Conservation (phyloP, 2,888 invertebrate genomes). For the Cerastoderma edule region DNA sequence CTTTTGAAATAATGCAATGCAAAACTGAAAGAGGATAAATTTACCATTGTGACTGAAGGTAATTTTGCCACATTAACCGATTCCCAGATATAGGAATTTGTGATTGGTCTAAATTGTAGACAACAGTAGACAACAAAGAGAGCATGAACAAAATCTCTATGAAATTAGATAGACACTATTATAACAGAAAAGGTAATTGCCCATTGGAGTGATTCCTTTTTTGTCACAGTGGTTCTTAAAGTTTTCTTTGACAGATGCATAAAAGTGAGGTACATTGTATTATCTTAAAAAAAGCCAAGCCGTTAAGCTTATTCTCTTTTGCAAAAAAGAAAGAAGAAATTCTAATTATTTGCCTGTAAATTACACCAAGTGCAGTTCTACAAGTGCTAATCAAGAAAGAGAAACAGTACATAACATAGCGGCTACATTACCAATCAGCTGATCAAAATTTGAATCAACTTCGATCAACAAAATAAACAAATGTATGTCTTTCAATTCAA, state of each 20-base stretch:
- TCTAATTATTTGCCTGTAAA: neutral
- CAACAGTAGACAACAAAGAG: neutral
- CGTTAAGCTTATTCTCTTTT: neutral
- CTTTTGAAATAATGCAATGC: no score
- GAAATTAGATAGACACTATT: neutral
- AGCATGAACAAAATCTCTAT: neutral
- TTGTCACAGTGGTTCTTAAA: neutral
- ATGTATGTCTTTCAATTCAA: no score
- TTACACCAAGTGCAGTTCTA: neutral
- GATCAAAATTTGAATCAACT: neutral
- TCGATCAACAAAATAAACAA: no score
- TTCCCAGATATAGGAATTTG: neutral
- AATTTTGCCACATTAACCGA: neutral
- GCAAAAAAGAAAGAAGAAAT: neutral
- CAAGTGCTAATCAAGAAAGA: no score
- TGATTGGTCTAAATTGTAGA: neutral
- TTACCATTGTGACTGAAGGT: neutral
- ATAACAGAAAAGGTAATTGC: neutral
- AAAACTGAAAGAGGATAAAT: no score
- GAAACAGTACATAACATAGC: no score
- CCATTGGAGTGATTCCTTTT: neutral
- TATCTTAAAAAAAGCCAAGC: neutral
- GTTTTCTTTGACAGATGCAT: slow-evolving; percentile 4
- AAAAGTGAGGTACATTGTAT: neutral
- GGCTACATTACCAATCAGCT: neutral